Conservation (phyloP, 2,113 vertebrate genomes). For the Peromyscus leucopus region DNA sequence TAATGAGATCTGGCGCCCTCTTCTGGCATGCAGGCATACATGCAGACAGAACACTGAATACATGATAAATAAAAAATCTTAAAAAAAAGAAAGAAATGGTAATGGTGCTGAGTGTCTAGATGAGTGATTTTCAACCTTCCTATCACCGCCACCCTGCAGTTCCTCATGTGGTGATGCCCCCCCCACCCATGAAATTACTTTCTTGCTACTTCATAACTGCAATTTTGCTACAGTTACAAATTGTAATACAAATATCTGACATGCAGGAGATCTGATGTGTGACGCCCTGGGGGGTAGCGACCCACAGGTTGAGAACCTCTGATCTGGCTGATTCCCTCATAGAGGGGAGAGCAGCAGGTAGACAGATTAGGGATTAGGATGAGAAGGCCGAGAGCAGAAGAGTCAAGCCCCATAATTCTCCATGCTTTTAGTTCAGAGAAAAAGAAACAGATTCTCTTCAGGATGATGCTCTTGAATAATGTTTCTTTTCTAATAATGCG, state of each 20-base stretch:
- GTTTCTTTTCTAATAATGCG: not conserved
- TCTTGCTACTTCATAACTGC: not conserved
- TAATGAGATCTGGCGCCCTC: too few species aligned
- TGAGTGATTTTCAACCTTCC: not conserved
- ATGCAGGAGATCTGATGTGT: not conserved
- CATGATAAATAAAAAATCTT: too few species aligned
- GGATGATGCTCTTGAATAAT: not conserved
- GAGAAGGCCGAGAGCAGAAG: slow-evolving; percentile 2
- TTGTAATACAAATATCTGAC: not conserved
- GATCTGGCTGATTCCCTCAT: too few species aligned
- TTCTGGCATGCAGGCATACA: too few species aligned
- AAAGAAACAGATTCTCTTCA: not conserved
- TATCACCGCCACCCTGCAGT: not conserved
- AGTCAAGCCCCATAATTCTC: not conserved
- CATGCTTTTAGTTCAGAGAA: slow-evolving; percentile 20
- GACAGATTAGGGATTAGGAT: not conserved
- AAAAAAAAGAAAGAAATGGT: not conserved
- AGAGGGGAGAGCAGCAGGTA: not conserved
- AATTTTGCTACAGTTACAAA: not conserved
- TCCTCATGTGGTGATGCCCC: not conserved
- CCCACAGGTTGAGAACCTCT: not conserved
- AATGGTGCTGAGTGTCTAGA: not conserved
- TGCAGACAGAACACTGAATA: too few species aligned
- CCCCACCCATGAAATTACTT: not conserved
- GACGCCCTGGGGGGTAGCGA: not conserved